A percentile compares a stretch with the other conserved stretches of the same genome.
phyloP scores from a whole-genome alignment of 1,140 invertebrate genomes.

The Leptinotarsa lineolata region DNA sequence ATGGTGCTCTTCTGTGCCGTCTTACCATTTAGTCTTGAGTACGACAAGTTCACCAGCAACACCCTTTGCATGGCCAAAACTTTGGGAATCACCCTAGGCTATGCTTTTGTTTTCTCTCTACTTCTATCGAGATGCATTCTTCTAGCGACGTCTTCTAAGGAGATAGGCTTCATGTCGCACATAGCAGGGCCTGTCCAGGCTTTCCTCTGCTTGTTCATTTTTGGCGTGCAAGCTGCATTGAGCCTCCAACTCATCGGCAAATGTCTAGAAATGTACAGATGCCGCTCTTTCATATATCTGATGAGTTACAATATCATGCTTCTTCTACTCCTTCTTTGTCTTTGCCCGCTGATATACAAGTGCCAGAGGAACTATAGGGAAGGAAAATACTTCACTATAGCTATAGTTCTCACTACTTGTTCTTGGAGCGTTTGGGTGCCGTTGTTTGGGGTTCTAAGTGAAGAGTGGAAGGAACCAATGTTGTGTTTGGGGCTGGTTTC shows the following conservation, averaged over 20 bases:
- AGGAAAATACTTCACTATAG: slow-evolving; percentile 60
- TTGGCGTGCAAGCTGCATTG: slow-evolving; percentile 61
- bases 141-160: slow-evolving; percentile 62
- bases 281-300: slow-evolving; percentile 55
- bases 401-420: slow-evolving; percentile 55
- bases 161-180: slow-evolving; percentile 65
- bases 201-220: slow-evolving; percentile 62
- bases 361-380: slow-evolving; percentile 69
- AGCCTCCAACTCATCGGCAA: slow-evolving; percentile 57
- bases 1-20: slow-evolving; percentile 62
- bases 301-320: slow-evolving; percentile 63
- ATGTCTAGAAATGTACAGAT: slow-evolving; percentile 56
- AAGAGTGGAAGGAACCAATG: slow-evolving; percentile 62
- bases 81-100: slow-evolving; percentile 59
- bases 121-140: slow-evolving; percentile 63
- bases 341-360: slow-evolving; percentile 62
- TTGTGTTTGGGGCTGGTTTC: slow-evolving; percentile 63
- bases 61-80: slow-evolving; percentile 46
- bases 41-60: slow-evolving; percentile 35
- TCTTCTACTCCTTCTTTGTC: slow-evolving; percentile 58
- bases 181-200: slow-evolving; percentile 65
- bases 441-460: slow-evolving; percentile 56
- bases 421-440: slow-evolving; percentile 62
- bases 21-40: slow-evolving; percentile 61
- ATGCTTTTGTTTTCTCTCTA: slow-evolving; percentile 61